Evolutionary conservation across 2,113 vertebrate genomes (phyloP).

Genomic region (Suricata suricatta): DNA sequence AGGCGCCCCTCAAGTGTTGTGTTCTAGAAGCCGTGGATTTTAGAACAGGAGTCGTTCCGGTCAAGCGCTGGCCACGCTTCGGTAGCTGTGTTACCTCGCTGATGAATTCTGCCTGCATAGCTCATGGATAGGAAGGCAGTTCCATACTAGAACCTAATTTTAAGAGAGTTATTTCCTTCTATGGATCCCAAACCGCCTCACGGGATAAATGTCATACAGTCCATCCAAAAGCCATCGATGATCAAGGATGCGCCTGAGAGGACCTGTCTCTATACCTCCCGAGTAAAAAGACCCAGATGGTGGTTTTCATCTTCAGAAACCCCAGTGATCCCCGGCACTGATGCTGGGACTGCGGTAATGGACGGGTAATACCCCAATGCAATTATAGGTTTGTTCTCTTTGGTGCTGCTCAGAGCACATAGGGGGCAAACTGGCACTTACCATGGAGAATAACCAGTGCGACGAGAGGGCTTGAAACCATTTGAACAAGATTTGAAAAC

Average conservation of each 20-base stretch:
- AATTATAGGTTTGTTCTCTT: neutral
- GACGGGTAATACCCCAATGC: neutral
- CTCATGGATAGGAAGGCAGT: neutral
- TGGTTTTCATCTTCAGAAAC: neutral
- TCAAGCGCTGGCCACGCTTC: too few relatives aligned
- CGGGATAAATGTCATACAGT: neutral
- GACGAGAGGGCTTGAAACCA: neutral
- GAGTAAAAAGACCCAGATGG: too few relatives aligned
- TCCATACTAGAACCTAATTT: accelerated
- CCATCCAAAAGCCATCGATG: neutral
- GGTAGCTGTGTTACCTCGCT: neutral
- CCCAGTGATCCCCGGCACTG: accelerated
- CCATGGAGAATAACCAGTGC: neutral
- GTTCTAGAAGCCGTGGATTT: neutral
- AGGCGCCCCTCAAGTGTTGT: accelerated
- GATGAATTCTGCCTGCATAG: neutral
- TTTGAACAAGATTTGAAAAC: neutral
- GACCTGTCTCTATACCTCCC: accelerated
- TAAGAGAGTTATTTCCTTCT: neutral
- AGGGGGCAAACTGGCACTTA: neutral
- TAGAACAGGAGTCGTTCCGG: neutral
- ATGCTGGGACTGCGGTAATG: neutral
- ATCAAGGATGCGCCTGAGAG: neutral
- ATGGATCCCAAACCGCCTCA: neutral
- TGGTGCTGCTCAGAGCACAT: neutral